phyloP scores from a whole-genome alignment of 2,797 vertebrate species.

The Tenualosa thibaudeaui region DNA sequence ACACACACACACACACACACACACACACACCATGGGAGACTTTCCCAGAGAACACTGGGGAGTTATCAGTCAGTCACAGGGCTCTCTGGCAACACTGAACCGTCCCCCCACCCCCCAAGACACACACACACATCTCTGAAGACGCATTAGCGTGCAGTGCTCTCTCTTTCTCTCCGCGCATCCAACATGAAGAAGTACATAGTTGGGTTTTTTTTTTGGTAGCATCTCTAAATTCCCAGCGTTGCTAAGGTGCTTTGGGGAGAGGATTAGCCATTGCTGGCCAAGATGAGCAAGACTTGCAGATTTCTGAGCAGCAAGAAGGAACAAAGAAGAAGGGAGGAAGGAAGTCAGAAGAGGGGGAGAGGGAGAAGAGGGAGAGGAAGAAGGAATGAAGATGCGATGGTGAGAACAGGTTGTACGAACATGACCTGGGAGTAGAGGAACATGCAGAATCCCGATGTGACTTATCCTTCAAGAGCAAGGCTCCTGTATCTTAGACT shows the following conservation, averaged over 20 bases:
- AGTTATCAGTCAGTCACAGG: constrained; percentile 35
- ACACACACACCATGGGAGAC: constrained; percentile 11
- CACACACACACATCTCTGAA: constrained; percentile 57
- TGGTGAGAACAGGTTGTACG: constrained; percentile 67
- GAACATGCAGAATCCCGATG: constrained; percentile 55
- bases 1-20: constrained; percentile 6
- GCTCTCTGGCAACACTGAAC: constrained; percentile 36
- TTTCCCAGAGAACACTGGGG: constrained; percentile 10
- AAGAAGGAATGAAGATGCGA: constrained; percentile 64
- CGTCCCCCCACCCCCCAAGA: constrained; percentile 31
- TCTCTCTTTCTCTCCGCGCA: constrained; percentile 69
- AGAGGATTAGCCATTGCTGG: constrained; percentile 76
- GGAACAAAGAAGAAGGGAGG: constrained; percentile 48
- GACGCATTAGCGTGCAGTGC: constrained; percentile 56
- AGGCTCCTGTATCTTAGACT: not conserved
- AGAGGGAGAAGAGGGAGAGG: not conserved
- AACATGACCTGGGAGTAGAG: constrained; percentile 71
- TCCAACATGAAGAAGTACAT: constrained; percentile 72
- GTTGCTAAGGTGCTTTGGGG: constrained; percentile 80
- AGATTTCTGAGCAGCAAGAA: constrained; percentile 71
- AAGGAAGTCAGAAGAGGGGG: not conserved
- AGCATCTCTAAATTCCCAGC: constrained; percentile 77
- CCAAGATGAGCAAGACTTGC: constrained; percentile 73
- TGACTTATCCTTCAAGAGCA: constrained; percentile 60
- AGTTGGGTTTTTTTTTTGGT: constrained; percentile 70